Evolutionary conservation across 2,113 vertebrate species (phyloP).

Genomic region (Benitochromis conjunctus): DNA sequence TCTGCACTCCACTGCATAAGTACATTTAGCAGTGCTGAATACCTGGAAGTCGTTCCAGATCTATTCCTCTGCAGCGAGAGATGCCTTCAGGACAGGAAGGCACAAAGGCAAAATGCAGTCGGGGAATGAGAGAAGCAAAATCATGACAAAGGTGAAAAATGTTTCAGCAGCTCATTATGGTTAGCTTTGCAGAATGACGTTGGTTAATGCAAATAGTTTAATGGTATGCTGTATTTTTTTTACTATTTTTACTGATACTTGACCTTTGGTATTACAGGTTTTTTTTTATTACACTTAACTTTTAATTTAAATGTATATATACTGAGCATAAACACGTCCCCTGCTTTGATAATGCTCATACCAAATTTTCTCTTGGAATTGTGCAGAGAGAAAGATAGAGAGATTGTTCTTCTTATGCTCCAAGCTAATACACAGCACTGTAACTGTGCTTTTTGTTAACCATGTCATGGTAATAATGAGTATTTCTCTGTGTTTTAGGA

Average conservation of each 20-base stretch:
- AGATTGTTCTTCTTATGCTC: background rate
- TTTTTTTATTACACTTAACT: background rate
- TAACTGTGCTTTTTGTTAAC: background rate
- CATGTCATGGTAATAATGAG: background rate
- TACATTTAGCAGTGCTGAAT: constrained; percentile 7
- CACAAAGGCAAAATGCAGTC: background rate
- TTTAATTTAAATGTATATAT: background rate
- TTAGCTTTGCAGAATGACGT: background rate
- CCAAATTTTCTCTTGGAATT: background rate
- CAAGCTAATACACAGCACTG: background rate
- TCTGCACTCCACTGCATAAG: constrained; percentile 15
- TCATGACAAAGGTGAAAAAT: background rate
- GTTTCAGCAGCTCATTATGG: background rate
- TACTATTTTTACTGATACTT: background rate
- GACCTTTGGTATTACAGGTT: accelerated
- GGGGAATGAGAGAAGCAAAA: background rate
- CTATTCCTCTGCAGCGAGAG: constrained; percentile 9
- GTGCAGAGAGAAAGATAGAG: background rate
- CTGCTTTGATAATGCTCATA: background rate
- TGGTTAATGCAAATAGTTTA: background rate
- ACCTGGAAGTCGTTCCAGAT: constrained; percentile 41
- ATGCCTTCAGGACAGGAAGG: constrained; percentile 34
- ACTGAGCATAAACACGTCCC: background rate
- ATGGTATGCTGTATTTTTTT: background rate
- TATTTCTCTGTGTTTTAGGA: constrained; percentile 61